Evolutionary conservation across 2,888 invertebrate genomes (phyloP).

Genomic region (Pecten maximus): DNA sequence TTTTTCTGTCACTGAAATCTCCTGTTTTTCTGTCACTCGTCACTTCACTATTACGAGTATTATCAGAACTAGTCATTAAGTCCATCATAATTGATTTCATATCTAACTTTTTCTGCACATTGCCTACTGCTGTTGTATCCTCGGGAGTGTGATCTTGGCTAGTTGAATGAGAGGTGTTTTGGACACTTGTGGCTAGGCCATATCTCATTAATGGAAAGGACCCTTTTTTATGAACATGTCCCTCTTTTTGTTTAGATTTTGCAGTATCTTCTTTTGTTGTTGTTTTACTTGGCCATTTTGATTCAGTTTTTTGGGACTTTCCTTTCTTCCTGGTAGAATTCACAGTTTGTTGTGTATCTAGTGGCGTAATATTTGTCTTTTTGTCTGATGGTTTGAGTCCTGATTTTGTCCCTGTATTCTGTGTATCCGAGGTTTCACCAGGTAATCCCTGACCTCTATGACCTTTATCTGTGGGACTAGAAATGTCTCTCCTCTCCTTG

Average conservation of each 20-base stretch:
- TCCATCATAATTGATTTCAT: slow-evolving; percentile 1
- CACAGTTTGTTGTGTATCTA: background rate
- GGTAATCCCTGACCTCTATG: background rate
- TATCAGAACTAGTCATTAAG: background rate
- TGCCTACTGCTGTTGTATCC: background rate
- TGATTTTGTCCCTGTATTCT: background rate
- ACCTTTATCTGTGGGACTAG: background rate
- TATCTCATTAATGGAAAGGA: background rate
- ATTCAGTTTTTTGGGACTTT: background rate
- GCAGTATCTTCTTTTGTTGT: background rate
- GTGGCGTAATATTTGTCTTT: background rate
- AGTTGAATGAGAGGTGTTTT: background rate
- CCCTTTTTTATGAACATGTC: slow-evolving; percentile 2
- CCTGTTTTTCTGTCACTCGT: background rate
- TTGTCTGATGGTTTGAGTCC: background rate
- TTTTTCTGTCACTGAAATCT: no score
- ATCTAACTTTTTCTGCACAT: background rate
- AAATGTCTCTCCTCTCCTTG: background rate
- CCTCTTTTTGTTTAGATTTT: background rate
- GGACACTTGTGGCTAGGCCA: background rate
- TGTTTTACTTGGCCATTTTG: background rate
- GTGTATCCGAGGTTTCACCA: background rate
- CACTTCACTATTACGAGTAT: background rate
- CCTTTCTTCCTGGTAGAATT: background rate
- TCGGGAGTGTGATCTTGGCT: background rate